Conservation (phyloP, 1,140 invertebrate genomes). For the Meloidogyne chitwoodi region DNA sequence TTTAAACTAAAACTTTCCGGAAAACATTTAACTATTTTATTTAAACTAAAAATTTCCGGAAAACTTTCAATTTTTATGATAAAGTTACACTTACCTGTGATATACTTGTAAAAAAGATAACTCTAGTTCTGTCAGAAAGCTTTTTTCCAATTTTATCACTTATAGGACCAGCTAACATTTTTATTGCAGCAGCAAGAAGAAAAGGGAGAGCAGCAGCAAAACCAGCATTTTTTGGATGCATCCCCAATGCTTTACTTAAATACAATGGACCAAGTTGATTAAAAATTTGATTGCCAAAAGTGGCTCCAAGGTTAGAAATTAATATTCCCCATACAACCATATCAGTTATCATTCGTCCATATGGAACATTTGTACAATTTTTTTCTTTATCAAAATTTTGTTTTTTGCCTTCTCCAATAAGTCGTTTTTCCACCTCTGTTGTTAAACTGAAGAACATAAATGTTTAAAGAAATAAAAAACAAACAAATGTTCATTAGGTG, state of each 20-base stretch:
- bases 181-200: not conserved
- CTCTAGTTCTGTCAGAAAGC: not conserved
- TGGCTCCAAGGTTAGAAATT: not conserved
- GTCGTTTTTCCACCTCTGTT: not conserved
- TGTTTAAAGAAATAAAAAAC: not conserved
- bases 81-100: not conserved
- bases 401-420: not conserved
- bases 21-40: not conserved
- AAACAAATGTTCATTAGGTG: not conserved
- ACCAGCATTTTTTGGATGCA: not conserved
- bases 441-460: not conserved
- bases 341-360: not conserved
- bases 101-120: not conserved
- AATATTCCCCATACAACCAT: not conserved
- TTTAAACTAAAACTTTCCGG: not conserved
- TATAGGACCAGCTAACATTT: not conserved
- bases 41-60: not conserved
- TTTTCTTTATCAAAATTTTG: not conserved
- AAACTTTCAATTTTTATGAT: not conserved
- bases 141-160: not conserved
- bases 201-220: not conserved
- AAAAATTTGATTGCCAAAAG: not conserved
- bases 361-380: not conserved
- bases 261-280: not conserved
- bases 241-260: not conserved